Conservation (phyloP, 2,797 vertebrate species). For the Tympanoctomys barrerae region DNA sequence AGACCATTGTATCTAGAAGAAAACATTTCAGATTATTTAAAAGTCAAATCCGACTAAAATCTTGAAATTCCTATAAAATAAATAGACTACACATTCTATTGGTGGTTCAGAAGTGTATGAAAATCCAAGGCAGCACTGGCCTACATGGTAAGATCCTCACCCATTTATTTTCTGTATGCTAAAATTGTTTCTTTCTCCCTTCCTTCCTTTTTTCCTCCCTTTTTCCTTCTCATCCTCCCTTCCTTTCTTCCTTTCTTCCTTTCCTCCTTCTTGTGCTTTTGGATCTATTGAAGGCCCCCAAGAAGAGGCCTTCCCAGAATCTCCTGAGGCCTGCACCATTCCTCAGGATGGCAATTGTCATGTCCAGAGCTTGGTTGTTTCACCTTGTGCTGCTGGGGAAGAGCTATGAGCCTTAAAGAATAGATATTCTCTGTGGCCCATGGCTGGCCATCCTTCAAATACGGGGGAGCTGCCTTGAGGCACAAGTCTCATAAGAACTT, state of each 20-base stretch:
- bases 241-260: background rate
- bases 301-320: background rate
- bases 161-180: background rate
- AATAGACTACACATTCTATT: background rate
- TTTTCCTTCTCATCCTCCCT: background rate
- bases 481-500: background rate
- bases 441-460: background rate
- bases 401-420: background rate
- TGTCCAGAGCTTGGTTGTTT: background rate
- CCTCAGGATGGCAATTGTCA: background rate
- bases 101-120: background rate
- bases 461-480: background rate
- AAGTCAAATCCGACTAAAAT: constrained; percentile 23
- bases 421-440: background rate
- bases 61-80: background rate
- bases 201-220: background rate
- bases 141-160: background rate
- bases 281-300: background rate
- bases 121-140: background rate
- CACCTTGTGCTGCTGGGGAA: background rate
- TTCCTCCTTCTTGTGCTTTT: background rate
- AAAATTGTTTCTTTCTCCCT: background rate
- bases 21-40: background rate
- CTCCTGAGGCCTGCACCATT: background rate
- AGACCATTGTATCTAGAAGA: background rate